Evolutionary conservation across 2,888 invertebrate genomes (phyloP).

Genomic region (Phania funesta): DNA sequence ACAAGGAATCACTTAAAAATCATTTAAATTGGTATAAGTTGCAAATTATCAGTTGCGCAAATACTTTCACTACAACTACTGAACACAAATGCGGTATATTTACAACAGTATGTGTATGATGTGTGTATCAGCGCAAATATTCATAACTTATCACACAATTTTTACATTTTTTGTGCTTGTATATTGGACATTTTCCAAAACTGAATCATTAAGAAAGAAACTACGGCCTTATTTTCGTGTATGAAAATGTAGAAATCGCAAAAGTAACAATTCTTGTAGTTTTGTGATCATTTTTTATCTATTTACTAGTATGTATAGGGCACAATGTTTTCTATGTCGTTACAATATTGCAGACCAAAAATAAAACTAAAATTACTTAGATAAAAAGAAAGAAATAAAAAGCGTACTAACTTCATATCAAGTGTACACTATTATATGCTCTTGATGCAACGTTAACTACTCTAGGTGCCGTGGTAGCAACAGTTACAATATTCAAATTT

Average conservation of each 20-base stretch:
- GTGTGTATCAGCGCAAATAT: background rate
- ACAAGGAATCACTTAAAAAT: constrained; percentile 60
- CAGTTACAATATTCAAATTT: too few species aligned
- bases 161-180: background rate
- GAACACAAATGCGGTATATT: background rate
- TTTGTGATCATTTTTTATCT: constrained; percentile 19
- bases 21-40: constrained; percentile 66
- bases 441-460: too few species aligned
- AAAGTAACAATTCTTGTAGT: constrained; percentile 42
- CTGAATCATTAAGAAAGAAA: constrained; percentile 31
- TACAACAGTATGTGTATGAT: background rate
- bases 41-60: constrained; percentile 46
- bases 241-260: constrained; percentile 35
- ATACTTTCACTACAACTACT: background rate
- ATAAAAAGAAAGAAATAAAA: constrained; percentile 30
- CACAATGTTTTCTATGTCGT: too few species aligned
- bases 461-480: too few species aligned
- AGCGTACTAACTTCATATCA: background rate
- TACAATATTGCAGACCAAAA: constrained; percentile 28
- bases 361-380: constrained; percentile 44
- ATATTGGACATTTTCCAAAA: constrained; percentile 52
- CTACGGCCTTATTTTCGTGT: constrained; percentile 15
- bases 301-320: too few species aligned
- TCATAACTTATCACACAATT: constrained; percentile 20
- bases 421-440: too few species aligned